These are phyloP conservation scores for Willisornis vidua DNA, from an alignment of 2,113 vertebrate genomes.

Conservation along the genomic window DNA sequence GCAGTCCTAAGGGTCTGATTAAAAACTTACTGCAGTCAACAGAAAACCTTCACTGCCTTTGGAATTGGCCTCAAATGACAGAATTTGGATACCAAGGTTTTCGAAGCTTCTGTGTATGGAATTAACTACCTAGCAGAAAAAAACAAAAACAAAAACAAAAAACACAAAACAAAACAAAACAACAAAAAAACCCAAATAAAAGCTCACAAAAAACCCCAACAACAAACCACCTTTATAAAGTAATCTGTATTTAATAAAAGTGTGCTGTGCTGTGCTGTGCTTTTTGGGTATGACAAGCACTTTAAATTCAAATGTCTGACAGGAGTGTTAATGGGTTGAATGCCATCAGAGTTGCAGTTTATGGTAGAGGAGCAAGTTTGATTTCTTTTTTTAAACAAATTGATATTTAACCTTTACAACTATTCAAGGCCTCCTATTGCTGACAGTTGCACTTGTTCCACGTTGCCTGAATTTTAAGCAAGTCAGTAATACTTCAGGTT, in stretches of 20 bases:
- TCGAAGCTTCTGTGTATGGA: background rate
- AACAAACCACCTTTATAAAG: background rate
- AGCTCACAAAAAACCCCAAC: no score
- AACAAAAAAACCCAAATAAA: no score
- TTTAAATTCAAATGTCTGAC: conserved; percentile 25
- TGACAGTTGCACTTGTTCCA: conserved; percentile 57
- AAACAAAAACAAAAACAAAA: background rate
- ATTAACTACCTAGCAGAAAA: background rate
- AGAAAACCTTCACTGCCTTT: background rate
- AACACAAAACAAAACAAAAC: no score
- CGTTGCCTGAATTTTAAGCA: conserved; percentile 61
- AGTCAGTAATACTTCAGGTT: conserved; percentile 52
- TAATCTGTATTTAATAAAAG: conserved; percentile 2
- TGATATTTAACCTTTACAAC: conserved; percentile 70
- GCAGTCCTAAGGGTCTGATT: background rate
- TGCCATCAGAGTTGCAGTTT: conserved; percentile 32
- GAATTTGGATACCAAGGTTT: background rate
- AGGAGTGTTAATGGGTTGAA: conserved; percentile 19
- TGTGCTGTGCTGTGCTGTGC: background rate
- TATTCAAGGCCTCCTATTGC: conserved; percentile 61
- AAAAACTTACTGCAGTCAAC: background rate
- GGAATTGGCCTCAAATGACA: background rate
- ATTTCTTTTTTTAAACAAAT: conserved; percentile 66
- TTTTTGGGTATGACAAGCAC: background rate
- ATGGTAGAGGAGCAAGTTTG: conserved; percentile 13